These are phyloP conservation scores for Unio delphinus DNA, from an alignment of 2,888 invertebrate species.

Conservation along the genomic window DNA sequence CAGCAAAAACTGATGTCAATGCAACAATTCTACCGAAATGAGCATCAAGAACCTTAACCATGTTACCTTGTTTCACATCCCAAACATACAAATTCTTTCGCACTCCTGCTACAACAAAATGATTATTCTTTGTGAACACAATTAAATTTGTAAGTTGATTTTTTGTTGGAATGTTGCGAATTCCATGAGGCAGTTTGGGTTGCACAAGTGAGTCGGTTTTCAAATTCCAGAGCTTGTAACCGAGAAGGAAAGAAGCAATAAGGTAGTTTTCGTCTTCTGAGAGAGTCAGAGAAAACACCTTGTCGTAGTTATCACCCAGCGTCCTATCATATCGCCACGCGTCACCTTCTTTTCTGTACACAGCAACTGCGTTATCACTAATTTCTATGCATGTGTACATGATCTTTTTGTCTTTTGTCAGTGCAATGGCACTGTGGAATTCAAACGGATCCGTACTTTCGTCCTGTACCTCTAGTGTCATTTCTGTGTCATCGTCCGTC, in stretches of 20 bases:
- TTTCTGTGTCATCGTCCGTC: conserved; percentile 56
- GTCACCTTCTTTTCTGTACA: conserved; percentile 56
- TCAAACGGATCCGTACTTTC: conserved; percentile 64
- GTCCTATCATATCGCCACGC: conserved; percentile 65
- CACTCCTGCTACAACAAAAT: conserved; percentile 95
- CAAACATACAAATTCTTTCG: conserved; percentile 95
- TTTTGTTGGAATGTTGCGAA: conserved; percentile 92
- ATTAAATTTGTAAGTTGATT: conserved; percentile 92
- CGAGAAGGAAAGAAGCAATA: conserved; percentile 76
- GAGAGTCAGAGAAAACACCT: conserved; percentile 78
- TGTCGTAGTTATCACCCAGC: conserved; percentile 63
- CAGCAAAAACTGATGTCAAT: conserved; percentile 86
- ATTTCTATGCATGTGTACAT: conserved; percentile 70
- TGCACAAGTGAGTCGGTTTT: conserved; percentile 58
- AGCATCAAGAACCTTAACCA: conserved; percentile 94
- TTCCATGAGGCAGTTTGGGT: conserved; percentile 75
- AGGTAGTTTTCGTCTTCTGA: conserved; percentile 86
- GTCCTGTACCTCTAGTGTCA: conserved; percentile 64
- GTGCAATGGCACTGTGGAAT: conserved; percentile 69
- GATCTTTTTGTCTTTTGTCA: conserved; percentile 53
- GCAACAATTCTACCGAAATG: conserved; percentile 97
- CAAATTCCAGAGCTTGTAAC: conserved; percentile 72
- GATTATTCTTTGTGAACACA: conserved; percentile 90
- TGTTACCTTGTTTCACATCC: conserved; percentile 84
- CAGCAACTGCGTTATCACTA: conserved; percentile 67